Evolutionary conservation across 1,140 invertebrate genomes (phyloP).

Genomic region (Listronotus oregonensis): DNA sequence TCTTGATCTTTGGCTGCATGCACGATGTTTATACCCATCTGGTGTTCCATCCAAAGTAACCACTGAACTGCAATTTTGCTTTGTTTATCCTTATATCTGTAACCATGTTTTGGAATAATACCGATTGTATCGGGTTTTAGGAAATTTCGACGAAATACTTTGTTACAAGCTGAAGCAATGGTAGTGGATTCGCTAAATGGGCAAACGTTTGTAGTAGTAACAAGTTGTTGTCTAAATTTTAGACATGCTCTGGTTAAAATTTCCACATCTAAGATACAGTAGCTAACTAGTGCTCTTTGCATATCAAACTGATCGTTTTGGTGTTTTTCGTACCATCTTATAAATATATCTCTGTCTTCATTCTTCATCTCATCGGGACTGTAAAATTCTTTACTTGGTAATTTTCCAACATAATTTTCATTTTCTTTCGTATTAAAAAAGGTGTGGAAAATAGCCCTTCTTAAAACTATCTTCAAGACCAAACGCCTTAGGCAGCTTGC

Average conservation of each 20-base stretch:
- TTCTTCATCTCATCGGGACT: slow-evolving; percentile 27
- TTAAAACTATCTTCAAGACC: slow-evolving; percentile 1
- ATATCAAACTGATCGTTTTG: slow-evolving; percentile 12
- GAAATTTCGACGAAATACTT: slow-evolving; percentile 35
- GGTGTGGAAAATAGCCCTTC: slow-evolving; percentile 19
- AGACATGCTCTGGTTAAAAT: slow-evolving; percentile 28
- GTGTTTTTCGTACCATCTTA: slow-evolving; percentile 34
- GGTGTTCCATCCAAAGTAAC: not conserved
- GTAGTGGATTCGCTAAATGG: slow-evolving; percentile 27
- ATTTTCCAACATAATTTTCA: slow-evolving; percentile 3
- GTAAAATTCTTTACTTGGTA: slow-evolving; percentile 15
- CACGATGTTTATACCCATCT: slow-evolving; percentile 13
- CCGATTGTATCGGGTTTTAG: slow-evolving; percentile 26
- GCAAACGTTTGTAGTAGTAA: slow-evolving; percentile 18
- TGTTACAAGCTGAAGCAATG: slow-evolving; percentile 15
- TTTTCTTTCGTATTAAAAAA: slow-evolving; percentile 15
- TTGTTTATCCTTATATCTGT: not conserved
- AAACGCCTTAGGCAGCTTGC: slow-evolving; percentile 13
- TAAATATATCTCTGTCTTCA: slow-evolving; percentile 18
- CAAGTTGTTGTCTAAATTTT: slow-evolving; percentile 23
- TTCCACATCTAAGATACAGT: slow-evolving; percentile 32
- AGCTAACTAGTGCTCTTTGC: slow-evolving; percentile 39
- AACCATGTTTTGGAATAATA: slow-evolving; percentile 14
- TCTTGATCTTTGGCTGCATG: slow-evolving; percentile 8
- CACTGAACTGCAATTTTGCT: slow-evolving; percentile 1